These are phyloP conservation scores for Semibalanus balanoides DNA, from an alignment of 1,140 invertebrate species.

Conservation along the genomic window DNA sequence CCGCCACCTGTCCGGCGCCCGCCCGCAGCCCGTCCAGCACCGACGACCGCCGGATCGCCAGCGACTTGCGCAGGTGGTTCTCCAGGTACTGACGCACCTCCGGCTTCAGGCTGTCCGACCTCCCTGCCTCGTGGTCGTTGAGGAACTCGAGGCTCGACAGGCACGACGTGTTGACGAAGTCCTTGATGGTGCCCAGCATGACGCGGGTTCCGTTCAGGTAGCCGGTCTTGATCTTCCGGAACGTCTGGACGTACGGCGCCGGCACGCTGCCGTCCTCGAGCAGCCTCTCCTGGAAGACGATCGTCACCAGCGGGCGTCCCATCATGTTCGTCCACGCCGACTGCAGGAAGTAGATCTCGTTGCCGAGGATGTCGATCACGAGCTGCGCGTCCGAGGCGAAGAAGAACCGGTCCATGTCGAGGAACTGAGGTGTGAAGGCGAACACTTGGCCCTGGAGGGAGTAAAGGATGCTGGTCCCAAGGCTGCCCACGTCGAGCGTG, in stretches of 20 bases:
- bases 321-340: slow-evolving; percentile 89
- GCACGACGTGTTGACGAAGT: slow-evolving; percentile 89
- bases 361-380: slow-evolving; percentile 93
- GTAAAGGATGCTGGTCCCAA: slow-evolving; percentile 98
- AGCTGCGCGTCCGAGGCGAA: slow-evolving; percentile 91
- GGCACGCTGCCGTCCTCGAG: slow-evolving; percentile 88
- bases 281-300: slow-evolving; percentile 73
- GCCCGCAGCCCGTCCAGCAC: slow-evolving; percentile 14
- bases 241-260: slow-evolving; percentile 85
- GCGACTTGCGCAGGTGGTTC: slow-evolving; percentile 64
- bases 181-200: slow-evolving; percentile 59
- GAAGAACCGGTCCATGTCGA: slow-evolving; percentile 89
- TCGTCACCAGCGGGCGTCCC: slow-evolving; percentile 73
- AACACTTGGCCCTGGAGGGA: slow-evolving; percentile 89
- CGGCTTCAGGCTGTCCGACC: slow-evolving; percentile 64
- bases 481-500: slow-evolving; percentile 85
- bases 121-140: slow-evolving; percentile 75
- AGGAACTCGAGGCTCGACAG: slow-evolving; percentile 90
- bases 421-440: slow-evolving; percentile 96
- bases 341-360: slow-evolving; percentile 90
- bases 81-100: slow-evolving; percentile 76
- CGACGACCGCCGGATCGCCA: slow-evolving; percentile 43
- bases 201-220: slow-evolving; percentile 96
- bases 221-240: slow-evolving; percentile 95
- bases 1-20: too few relatives aligned